A percentile compares a stretch with the other conserved stretches of the same genome.
phyloP scores from a whole-genome alignment of 2,888 invertebrate species.

The Brachynemurus nebulosus region DNA sequence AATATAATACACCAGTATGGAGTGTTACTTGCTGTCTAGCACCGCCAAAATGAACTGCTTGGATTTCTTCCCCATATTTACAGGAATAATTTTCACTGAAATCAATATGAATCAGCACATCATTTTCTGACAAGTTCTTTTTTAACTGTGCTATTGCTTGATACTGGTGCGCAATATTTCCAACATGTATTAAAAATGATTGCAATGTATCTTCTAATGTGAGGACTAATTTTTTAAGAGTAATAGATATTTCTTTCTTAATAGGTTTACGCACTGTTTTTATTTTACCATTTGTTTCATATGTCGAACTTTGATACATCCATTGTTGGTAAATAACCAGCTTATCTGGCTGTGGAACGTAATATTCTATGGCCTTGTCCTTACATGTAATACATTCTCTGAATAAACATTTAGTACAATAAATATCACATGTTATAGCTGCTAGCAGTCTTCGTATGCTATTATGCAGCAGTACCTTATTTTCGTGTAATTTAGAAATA shows the following conservation, averaged over 20 bases:
- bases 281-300: constrained; percentile 16
- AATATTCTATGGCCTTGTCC: constrained; percentile 7
- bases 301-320: constrained; percentile 7
- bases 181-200: constrained; percentile 13
- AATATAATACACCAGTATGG: constrained; percentile 10
- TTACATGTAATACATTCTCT: constrained; percentile 8
- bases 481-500: constrained; percentile 3
- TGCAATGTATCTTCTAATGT: constrained; percentile 10
- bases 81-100: constrained; percentile 7
- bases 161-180: constrained; percentile 14
- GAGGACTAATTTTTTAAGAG: constrained; percentile 6
- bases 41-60: constrained; percentile 19
- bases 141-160: constrained; percentile 13
- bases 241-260: constrained; percentile 16
- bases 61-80: constrained; percentile 15
- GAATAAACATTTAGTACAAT: constrained; percentile 9
- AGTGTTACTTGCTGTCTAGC: constrained; percentile 15
- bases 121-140: constrained; percentile 12
- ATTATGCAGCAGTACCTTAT: background rate
- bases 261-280: constrained; percentile 18
- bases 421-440: constrained; percentile 6
- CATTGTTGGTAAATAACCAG: constrained; percentile 8
- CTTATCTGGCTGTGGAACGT: constrained; percentile 5
- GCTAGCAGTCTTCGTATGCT: constrained; percentile 1
- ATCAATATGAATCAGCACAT: constrained; percentile 14